Evolutionary conservation across 2,113 vertebrate genomes (phyloP).

Genomic region (Podarcis muralis): DNA sequence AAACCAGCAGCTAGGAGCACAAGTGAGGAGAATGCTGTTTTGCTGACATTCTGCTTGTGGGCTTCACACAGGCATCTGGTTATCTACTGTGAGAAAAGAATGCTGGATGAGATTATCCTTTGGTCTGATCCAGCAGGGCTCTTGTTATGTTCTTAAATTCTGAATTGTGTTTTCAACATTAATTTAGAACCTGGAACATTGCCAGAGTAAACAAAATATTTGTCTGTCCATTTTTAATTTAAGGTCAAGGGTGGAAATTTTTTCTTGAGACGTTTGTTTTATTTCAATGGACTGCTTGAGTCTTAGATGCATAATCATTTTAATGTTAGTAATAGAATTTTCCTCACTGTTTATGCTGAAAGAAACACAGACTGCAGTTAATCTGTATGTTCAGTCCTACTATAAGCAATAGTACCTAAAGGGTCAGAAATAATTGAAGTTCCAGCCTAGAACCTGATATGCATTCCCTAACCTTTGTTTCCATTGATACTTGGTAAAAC

Average conservation of each 20-base stretch:
- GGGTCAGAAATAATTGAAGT: not conserved
- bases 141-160: slow-evolving; percentile 7
- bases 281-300: slow-evolving; percentile 49
- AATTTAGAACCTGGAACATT: slow-evolving; percentile 64
- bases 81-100: too few relatives aligned
- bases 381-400: not conserved
- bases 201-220: slow-evolving; percentile 64
- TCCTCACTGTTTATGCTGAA: slow-evolving; percentile 46
- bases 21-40: too few relatives aligned
- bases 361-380: slow-evolving; percentile 24
- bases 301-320: slow-evolving; percentile 60
- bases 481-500: not conserved
- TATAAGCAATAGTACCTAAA: not conserved
- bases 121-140: too few relatives aligned
- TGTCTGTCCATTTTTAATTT: slow-evolving; percentile 55
- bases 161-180: slow-evolving; percentile 60
- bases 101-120: too few relatives aligned
- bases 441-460: not conserved
- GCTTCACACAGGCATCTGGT: too few relatives aligned
- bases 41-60: too few relatives aligned
- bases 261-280: slow-evolving; percentile 48
- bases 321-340: slow-evolving; percentile 60
- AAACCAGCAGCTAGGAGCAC: too few relatives aligned
- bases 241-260: not conserved
- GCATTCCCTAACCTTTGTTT: not conserved